Evolutionary conservation across 2,888 invertebrate genomes (phyloP), one percentile per base, ranked within the genome.

Genomic region (Parelbella ahira): DNA sequence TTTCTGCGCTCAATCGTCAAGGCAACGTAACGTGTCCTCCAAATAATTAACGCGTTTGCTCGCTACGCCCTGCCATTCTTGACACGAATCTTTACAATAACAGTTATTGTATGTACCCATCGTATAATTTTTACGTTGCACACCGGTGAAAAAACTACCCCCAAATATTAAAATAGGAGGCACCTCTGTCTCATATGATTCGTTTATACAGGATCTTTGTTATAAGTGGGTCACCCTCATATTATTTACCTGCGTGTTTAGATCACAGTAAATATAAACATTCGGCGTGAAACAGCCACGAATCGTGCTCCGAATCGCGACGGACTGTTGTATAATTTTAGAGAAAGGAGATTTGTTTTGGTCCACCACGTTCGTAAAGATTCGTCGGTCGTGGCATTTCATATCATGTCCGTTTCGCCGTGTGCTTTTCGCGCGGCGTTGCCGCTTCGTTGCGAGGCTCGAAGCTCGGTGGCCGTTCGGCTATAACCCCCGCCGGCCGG

Each of bases 281-380:
- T 62, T 67, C 64, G 68, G 70, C 66, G 72, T 69, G 65, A 73
- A 74, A 66, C 51, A 57, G 49, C 62, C 51, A 58, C 54, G 29
- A 30, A 28, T 58, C 60, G 60, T 63, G 68, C 58, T 68, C 63
- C 56, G 63, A 61, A 68, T 68, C 62, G 68, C 59, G 63, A 74
- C 69, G 72, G 72, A 76, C 15, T 74, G 76, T 82, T 81, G 80
- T 82, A 81, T 81, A 84, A 83, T 79, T 84, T 82, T 78, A 82
- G 82, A 83, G 83, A 86, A 83, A 82, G 83, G 86, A 78, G 78
- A 82, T 86, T 83, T 86, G 86, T 84, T 84, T 84, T 86, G 82
- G 82, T 83, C 81, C 75, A 69, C 76, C 79, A 76, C 78, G 74
- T 77, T 69, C 57, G 60, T 56, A 61, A 69, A 74, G 72, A 75